Evolutionary conservation across 2,888 invertebrate genomes (phyloP), one percentile per base, ranked within the genome.

Genomic region (Volucella bombylans): DNA sequence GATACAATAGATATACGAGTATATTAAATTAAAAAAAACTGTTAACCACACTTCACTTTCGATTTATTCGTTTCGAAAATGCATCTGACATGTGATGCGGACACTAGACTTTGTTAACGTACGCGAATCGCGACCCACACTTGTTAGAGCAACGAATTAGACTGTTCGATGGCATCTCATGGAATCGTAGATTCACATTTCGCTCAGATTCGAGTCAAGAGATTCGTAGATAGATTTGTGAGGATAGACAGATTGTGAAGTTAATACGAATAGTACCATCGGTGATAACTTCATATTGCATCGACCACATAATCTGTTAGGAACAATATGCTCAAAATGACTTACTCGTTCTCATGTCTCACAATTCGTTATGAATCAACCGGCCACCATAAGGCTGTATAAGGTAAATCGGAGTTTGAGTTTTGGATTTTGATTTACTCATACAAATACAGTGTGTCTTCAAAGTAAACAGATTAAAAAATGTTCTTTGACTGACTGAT

Each of bases 111-210:
- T 41, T 50, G 14, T 47, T 43, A 50, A 47, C 57, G 62, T 76
- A 55, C 81, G 85, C 81, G 72, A 72, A 50, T 68, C 67, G 65
- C 85, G 85, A 85, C 85, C 85, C 85, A 85, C 85, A 77, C 85
- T 80, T 72, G 76, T 57, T 72, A 62, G 64, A 81, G 68, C 77
- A 71, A 77, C 85, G 85, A 85, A 47, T 72, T 69, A 49, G 77
- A 85, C 85, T 85, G 81, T 68, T 18, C 54, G 64, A 62, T 31
- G 47, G 59, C 57, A 68, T 76, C 68, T 68, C 72, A 65, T 64
- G 54, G 59, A 71, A 69, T 67, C 41, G 55, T 59, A 23, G 82
- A 43, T 31, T 55, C 59, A 57, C 59, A 73, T 72, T 61, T 72
- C 11, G 62, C 49, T 55, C 38, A 61, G 18, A 55, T 64, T 64